Conservation (phyloP, 30 jellyfish, hydroid and myxozoan genomes). For the Catostylus mosaicus region DNA sequence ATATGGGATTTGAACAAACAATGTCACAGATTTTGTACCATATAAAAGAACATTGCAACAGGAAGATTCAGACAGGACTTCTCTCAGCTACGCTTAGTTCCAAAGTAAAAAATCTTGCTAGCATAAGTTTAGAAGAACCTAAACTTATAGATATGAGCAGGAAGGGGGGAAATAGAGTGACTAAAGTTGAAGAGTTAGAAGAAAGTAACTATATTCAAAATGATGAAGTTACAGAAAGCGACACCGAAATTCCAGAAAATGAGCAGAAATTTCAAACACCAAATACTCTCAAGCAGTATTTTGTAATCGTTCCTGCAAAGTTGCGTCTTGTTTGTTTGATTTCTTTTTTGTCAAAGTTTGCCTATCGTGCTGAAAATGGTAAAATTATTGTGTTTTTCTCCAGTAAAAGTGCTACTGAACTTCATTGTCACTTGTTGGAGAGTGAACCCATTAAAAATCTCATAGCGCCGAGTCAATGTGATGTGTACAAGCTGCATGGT, state of each 20-base stretch:
- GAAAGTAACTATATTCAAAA: background rate
- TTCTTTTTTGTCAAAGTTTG: conserved; percentile 39
- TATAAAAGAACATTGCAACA: conserved; percentile 39
- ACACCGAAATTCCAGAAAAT: background rate
- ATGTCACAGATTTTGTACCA: conserved; percentile 46
- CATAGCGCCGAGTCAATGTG: conserved; percentile 3
- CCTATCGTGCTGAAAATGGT: conserved; percentile 12
- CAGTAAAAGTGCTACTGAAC: conserved; percentile 71
- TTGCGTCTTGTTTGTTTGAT: conserved; percentile 79
- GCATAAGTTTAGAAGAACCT: conserved; percentile 65
- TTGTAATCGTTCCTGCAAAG: conserved; percentile 92
- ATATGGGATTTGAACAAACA: conserved; percentile 88
- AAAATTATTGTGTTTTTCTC: conserved; percentile 88
- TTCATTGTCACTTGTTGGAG: conserved; percentile 46
- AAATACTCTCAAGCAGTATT: conserved; percentile 70
- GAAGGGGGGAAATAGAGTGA: background rate
- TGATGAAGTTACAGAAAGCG: background rate
- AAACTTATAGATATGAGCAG: conserved; percentile 62
- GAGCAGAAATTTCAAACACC: conserved; percentile 47
- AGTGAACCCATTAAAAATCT: conserved; percentile 29
- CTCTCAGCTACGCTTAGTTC: conserved; percentile 90
- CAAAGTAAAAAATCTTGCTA: conserved; percentile 74
- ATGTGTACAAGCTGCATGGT: conserved; percentile 83
- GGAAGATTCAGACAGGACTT: conserved; percentile 71
- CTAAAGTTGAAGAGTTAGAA: background rate